These are phyloP conservation scores for Emydura subglobosa DNA, from an alignment of 2,113 vertebrate genomes.

Conservation along the genomic window DNA sequence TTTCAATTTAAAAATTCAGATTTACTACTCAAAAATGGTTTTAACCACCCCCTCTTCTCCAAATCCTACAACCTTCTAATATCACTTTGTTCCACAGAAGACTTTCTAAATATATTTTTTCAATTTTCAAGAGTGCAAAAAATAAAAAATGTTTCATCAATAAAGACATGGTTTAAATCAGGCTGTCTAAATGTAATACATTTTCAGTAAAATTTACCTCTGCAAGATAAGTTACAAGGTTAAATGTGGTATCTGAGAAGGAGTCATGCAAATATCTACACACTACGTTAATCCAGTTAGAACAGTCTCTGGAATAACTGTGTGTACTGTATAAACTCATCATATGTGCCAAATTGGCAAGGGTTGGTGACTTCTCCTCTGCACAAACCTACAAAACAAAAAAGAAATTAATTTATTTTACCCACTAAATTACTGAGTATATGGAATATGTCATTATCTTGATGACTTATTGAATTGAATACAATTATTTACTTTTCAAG, in stretches of 20 bases:
- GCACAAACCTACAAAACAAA: slow-evolving; percentile 85
- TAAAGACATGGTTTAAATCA: background rate
- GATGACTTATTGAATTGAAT: background rate
- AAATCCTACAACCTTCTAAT: background rate
- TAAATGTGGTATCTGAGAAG: slow-evolving; percentile 94
- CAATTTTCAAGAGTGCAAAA: background rate
- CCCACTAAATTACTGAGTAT: background rate
- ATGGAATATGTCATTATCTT: background rate
- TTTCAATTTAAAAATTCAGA: background rate
- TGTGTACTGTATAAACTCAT: slow-evolving; percentile 98
- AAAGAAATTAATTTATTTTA: background rate
- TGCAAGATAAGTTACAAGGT: slow-evolving; percentile 94
- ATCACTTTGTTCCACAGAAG: background rate
- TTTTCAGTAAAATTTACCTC: slow-evolving; percentile 84
- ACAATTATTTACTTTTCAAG: background rate
- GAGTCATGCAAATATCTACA: slow-evolving; percentile 97
- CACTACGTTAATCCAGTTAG: slow-evolving; percentile 99
- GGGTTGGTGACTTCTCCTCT: slow-evolving; percentile 93
- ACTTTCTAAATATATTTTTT: background rate
- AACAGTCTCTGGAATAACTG: slow-evolving; percentile 96
- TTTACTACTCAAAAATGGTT: background rate
- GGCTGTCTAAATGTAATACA: background rate
- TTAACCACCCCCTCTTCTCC: background rate
- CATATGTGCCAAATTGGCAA: slow-evolving; percentile 98
- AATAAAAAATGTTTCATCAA: background rate